phyloP scores from a whole-genome alignment of 2,113 vertebrate species.

The Antigone vipio region DNA sequence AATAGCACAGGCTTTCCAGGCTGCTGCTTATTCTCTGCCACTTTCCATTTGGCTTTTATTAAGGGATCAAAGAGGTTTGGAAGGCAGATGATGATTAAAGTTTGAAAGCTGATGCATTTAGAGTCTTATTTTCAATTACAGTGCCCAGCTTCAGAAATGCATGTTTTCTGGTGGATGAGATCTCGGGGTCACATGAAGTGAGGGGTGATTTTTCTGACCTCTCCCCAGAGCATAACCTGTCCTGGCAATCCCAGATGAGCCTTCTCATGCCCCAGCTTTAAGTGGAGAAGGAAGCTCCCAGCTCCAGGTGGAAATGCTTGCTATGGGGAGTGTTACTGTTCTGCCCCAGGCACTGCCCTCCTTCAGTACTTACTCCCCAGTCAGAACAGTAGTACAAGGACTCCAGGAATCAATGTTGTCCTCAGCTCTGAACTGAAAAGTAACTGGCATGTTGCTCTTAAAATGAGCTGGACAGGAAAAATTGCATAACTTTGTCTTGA shows the following conservation, averaged over 20 bases:
- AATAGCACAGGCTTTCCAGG: not conserved
- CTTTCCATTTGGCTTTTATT: constrained; percentile 31
- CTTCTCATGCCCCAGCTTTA: not conserved
- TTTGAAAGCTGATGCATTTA: constrained; percentile 3
- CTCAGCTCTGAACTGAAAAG: not conserved
- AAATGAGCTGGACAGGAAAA: constrained; percentile 35
- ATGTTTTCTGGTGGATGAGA: not conserved
- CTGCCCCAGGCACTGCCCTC: not conserved
- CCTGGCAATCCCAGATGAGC: not conserved
- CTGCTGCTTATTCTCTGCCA: not conserved
- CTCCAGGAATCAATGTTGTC: not conserved
- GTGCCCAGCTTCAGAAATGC: not conserved
- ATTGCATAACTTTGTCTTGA: constrained; percentile 19
- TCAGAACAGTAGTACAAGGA: not conserved
- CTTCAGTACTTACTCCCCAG: not conserved
- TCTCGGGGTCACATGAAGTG: not conserved
- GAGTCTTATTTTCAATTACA: not conserved
- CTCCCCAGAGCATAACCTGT: not conserved
- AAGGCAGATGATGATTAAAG: not conserved
- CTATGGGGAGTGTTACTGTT: not conserved
- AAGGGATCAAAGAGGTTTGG: constrained; percentile 30
- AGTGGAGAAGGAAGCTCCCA: not conserved
- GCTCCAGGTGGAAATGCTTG: not conserved
- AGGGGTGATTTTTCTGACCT: not conserved
- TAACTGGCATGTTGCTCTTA: not conserved